Conservation (phyloP, 2,113 vertebrate species). For the Zapornia atra region DNA sequence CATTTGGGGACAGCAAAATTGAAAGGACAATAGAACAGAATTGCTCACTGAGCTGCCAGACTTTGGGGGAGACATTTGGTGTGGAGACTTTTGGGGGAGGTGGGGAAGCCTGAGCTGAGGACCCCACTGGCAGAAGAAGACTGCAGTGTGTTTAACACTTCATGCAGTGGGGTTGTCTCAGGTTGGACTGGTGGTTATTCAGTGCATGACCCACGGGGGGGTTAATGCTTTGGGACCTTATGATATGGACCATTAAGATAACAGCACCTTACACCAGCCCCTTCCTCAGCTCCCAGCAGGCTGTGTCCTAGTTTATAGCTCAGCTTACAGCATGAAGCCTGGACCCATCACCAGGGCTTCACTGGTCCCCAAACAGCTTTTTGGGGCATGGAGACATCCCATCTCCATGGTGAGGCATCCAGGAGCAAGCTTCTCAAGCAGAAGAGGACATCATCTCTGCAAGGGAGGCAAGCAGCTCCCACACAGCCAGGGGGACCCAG, state of each 20-base stretch:
- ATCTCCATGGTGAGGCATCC: neutral
- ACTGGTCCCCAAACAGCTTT: neutral
- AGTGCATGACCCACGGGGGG: neutral
- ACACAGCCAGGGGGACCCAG: neutral
- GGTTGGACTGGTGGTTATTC: neutral
- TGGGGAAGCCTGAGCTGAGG: neutral
- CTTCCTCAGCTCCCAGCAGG: neutral
- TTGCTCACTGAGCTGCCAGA: neutral
- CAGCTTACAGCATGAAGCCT: neutral
- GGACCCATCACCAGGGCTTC: neutral
- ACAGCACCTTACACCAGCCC: neutral
- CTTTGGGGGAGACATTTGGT: neutral
- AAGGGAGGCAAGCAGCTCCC: neutral
- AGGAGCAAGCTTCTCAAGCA: neutral
- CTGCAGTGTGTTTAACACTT: neutral
- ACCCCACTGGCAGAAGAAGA: neutral
- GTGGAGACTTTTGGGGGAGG: neutral
- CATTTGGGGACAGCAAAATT: neutral
- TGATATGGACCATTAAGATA: neutral
- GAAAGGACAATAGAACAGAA: neutral
- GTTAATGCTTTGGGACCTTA: neutral
- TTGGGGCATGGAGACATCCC: neutral
- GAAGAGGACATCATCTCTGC: neutral
- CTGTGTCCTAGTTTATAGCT: neutral
- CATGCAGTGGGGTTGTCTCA: neutral